phyloP scores from a whole-genome alignment of 2,113 vertebrate genomes.

The Ophiodon elongatus region DNA sequence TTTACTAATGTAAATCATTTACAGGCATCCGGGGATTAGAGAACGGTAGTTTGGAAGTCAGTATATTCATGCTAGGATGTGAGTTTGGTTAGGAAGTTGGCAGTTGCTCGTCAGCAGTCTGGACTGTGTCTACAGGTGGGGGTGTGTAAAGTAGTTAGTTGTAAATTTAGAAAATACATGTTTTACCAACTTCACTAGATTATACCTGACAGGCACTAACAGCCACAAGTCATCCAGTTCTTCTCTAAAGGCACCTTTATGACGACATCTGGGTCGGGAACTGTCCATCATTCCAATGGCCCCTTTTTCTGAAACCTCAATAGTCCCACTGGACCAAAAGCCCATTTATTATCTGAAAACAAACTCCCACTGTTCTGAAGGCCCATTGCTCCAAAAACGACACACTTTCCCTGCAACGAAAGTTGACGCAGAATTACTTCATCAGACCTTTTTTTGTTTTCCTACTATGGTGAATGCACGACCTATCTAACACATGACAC shows the following conservation, averaged over 20 bases:
- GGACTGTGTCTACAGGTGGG: neutral
- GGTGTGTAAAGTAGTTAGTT: neutral
- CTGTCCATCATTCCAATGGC: neutral
- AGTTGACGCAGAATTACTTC: neutral
- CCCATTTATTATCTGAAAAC: neutral
- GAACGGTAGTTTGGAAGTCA: neutral
- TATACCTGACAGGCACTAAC: neutral
- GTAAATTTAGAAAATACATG: neutral
- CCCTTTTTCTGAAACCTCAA: neutral
- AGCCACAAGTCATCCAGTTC: neutral
- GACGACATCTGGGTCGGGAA: neutral
- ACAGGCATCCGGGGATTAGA: neutral
- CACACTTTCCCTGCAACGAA: neutral
- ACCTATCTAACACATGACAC: neutral
- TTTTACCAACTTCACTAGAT: neutral
- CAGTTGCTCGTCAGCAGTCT: neutral
- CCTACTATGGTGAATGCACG: neutral
- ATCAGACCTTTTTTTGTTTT: neutral
- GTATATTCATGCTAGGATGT: neutral
- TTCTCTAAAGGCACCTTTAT: neutral
- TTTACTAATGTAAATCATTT: conserved; percentile 14
- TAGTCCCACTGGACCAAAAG: neutral
- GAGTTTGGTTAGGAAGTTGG: neutral
- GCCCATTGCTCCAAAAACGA: neutral
- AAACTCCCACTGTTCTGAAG: neutral